Conservation (phyloP, 2,113 vertebrate genomes). For the Cariama cristata region DNA sequence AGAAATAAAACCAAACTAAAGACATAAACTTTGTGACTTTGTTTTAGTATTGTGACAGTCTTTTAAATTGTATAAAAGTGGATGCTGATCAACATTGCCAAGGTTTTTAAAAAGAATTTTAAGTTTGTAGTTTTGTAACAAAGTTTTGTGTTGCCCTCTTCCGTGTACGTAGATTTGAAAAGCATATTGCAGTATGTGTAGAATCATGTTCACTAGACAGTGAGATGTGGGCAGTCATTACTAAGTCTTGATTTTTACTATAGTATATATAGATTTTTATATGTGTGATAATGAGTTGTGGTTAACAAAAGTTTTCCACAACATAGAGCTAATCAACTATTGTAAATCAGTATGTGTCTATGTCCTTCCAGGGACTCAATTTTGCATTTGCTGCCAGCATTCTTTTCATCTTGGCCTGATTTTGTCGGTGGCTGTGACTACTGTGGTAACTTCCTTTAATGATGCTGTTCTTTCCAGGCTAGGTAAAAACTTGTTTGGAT, state of each 20-base stretch:
- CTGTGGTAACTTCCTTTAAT: conserved; percentile 36
- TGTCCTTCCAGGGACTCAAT: neutral
- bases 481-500: neutral
- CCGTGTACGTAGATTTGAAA: accelerated
- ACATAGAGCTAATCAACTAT: neutral
- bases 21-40: no score
- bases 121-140: neutral
- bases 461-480: conserved; percentile 43
- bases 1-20: neutral
- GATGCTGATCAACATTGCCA: neutral
- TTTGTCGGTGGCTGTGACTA: conserved; percentile 12
- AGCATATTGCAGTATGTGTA: neutral
- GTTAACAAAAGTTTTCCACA: neutral
- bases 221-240: neutral
- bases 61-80: neutral
- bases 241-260: neutral
- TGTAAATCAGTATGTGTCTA: neutral
- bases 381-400: neutral
- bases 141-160: neutral
- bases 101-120: neutral
- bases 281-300: neutral
- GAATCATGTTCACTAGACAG: neutral
- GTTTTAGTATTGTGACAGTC: no score
- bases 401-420: neutral
- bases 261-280: neutral